phyloP scores from a whole-genome alignment of 2,797 vertebrate species.

The Dryobates pubescens region DNA sequence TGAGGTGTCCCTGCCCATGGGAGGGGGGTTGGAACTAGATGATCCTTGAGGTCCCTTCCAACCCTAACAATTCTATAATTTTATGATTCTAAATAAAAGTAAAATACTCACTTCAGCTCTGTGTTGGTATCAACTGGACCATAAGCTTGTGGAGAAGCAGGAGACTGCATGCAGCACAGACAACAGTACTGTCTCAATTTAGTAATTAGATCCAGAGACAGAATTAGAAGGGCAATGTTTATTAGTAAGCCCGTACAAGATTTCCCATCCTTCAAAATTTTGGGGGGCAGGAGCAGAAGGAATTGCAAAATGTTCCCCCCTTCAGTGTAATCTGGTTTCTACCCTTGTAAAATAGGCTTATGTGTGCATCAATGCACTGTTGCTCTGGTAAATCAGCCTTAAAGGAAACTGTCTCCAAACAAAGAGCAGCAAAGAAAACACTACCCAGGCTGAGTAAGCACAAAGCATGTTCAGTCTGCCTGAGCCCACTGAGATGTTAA shows the following conservation, averaged over 20 bases:
- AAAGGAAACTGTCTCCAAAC: slow-evolving; percentile 22
- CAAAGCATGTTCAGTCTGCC: background rate
- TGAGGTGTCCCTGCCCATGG: too few species aligned
- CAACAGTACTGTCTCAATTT: background rate
- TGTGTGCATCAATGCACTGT: slow-evolving; percentile 10
- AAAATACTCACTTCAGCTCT: background rate
- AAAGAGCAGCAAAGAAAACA: slow-evolving; percentile 18
- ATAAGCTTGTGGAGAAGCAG: background rate
- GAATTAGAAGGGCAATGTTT: background rate
- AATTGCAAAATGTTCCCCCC: background rate
- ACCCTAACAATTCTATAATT: too few species aligned
- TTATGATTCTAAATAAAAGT: too few species aligned
- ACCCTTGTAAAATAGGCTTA: background rate
- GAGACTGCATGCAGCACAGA: background rate
- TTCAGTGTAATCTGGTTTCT: background rate
- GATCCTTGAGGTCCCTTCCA: too few species aligned
- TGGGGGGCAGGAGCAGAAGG: background rate
- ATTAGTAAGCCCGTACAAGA: background rate
- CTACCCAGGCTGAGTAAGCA: background rate
- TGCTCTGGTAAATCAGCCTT: slow-evolving; percentile 39
- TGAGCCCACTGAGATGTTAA: accelerated
- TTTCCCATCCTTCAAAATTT: background rate
- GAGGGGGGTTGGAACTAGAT: too few species aligned
- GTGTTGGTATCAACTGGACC: background rate
- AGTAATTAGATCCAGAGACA: slow-evolving; percentile 2